Percentiles rank a stretch among this genome's conserved stretches.
These are phyloP conservation scores for Prenolepis imparis DNA, from an alignment of 2,888 invertebrate species.

Conservation along the genomic window DNA sequence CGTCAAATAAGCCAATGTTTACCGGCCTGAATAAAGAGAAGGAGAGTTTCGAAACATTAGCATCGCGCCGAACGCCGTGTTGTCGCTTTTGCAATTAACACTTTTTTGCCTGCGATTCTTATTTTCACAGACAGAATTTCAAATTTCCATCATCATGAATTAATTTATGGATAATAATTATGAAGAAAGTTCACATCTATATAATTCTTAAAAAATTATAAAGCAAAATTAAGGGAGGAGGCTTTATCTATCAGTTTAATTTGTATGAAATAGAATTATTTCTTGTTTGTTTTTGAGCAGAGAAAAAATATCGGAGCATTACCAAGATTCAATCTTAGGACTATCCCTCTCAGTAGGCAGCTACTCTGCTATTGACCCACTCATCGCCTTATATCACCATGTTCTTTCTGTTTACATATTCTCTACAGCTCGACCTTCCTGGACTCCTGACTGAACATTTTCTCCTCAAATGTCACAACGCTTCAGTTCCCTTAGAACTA, in stretches of 20 bases:
- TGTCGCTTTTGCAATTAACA: slow-evolving; percentile 55
- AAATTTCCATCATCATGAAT: not conserved
- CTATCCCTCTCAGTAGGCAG: too few species aligned
- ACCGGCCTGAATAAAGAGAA: slow-evolving; percentile 56
- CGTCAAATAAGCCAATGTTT: slow-evolving; percentile 71
- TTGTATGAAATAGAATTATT: too few species aligned
- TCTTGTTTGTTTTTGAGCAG: not conserved
- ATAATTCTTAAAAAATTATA: slow-evolving; percentile 9
- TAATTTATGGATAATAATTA: not conserved
- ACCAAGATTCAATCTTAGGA: too few species aligned
- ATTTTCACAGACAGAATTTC: not conserved
- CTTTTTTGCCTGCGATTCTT: not conserved
- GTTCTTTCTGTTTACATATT: too few species aligned
- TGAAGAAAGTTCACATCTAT: not conserved
- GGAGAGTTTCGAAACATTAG: slow-evolving; percentile 51
- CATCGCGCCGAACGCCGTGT: slow-evolving; percentile 10
- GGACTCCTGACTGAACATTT: too few species aligned
- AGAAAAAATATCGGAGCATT: too few species aligned
- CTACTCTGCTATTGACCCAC: too few species aligned
- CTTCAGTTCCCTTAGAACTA: too few species aligned
- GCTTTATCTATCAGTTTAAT: not conserved
- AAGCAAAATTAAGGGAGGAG: not conserved
- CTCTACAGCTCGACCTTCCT: too few species aligned
- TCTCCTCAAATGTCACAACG: too few species aligned
- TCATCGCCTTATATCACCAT: too few species aligned